Conservation (phyloP, 2,797 vertebrate species). For the Mus spretus region DNA sequence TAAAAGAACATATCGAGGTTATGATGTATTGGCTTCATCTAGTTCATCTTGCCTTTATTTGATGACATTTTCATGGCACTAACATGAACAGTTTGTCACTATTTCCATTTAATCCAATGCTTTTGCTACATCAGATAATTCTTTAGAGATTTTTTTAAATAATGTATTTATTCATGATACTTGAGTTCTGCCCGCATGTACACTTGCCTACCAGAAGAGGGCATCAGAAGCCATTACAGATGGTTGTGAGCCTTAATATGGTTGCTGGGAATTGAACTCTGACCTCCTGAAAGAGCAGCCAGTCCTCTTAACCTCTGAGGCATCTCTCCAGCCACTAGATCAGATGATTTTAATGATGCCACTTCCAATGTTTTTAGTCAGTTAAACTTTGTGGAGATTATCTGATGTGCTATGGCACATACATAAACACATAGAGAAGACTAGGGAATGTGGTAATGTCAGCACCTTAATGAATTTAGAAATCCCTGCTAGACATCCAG, state of each 20-base stretch:
- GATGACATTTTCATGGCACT: slow-evolving; percentile 15
- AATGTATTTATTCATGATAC: too few species aligned
- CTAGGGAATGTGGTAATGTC: background rate
- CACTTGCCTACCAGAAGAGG: background rate
- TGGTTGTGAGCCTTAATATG: background rate
- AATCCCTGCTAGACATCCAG: background rate
- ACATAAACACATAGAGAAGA: background rate
- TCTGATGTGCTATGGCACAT: background rate
- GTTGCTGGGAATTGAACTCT: background rate
- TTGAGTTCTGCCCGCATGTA: background rate
- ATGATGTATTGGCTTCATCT: slow-evolving; percentile 19
- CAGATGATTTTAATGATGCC: background rate
- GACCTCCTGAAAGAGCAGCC: background rate
- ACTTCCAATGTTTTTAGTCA: slow-evolving; percentile 18
- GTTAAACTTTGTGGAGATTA: background rate
- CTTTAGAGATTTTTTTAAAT: background rate
- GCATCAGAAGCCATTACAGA: background rate
- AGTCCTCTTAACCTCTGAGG: background rate
- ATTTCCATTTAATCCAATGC: background rate
- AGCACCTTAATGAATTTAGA: background rate
- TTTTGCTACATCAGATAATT: background rate
- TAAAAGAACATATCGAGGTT: background rate
- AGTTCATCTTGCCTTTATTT: slow-evolving; percentile 28
- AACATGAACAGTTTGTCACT: background rate
- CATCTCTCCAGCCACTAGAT: background rate